phyloP scores from a whole-genome alignment of 92 coral and sea anemone genomes.

The Palythoa grandis region DNA sequence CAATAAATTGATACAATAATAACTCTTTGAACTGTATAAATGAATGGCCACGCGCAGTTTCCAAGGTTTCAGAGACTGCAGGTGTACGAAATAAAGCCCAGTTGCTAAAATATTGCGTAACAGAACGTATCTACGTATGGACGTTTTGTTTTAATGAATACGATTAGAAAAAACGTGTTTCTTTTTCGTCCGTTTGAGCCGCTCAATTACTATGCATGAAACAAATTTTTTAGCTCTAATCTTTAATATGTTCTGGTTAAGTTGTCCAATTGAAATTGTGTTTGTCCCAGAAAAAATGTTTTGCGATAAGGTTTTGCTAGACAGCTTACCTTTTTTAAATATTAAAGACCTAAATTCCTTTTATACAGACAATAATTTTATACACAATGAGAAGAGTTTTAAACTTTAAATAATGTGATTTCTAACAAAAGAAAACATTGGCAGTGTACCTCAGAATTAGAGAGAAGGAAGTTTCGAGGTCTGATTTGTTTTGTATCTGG shows the following conservation, averaged over 20 bases:
- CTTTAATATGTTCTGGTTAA: not conserved
- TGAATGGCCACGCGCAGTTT: not conserved
- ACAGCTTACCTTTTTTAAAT: too few relatives aligned
- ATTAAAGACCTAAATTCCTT: too few relatives aligned
- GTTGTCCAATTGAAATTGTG: too few relatives aligned
- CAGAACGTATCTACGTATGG: not conserved
- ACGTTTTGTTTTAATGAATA: not conserved
- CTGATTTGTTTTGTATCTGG: not conserved
- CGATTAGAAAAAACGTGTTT: not conserved
- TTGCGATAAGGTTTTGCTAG: too few relatives aligned
- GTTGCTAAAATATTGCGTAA: not conserved
- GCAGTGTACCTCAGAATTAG: not conserved
- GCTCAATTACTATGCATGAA: not conserved
- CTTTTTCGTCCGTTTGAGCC: not conserved
- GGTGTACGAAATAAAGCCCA: not conserved
- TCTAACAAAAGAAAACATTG: too few relatives aligned
- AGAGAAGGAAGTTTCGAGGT: not conserved
- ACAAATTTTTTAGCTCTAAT: not conserved
- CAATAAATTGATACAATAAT: not conserved
- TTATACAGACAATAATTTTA: too few relatives aligned
- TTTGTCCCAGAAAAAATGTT: too few relatives aligned
- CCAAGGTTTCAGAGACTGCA: slow-evolving; percentile 11
- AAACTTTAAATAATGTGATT: too few relatives aligned
- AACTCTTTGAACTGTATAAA: not conserved
- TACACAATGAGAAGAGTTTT: too few relatives aligned